phyloP scores from a whole-genome alignment of 2,888 invertebrate species.

The Himalopsyche tibetana region DNA sequence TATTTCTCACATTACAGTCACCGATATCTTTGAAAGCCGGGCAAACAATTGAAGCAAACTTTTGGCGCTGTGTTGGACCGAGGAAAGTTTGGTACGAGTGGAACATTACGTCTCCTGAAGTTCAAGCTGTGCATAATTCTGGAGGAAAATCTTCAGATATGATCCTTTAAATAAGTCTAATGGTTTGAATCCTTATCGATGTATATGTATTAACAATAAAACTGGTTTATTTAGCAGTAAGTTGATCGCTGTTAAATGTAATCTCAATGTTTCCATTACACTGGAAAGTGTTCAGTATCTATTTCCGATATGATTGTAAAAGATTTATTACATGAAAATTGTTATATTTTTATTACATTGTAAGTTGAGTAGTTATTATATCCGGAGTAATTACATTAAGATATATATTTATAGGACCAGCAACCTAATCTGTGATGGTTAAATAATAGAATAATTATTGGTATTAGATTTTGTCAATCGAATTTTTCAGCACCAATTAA shows the following conservation, averaged over 20 bases:
- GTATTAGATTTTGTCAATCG: too few species aligned
- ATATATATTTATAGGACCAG: slow-evolving; percentile 9
- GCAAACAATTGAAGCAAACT: slow-evolving; percentile 85
- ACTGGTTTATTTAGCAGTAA: not conserved
- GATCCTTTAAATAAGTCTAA: slow-evolving; percentile 54
- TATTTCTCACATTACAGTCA: slow-evolving; percentile 74
- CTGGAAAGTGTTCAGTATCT: too few species aligned
- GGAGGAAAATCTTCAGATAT: slow-evolving; percentile 62
- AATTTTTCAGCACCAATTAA: too few species aligned
- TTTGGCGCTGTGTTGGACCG: slow-evolving; percentile 89
- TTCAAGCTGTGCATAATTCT: slow-evolving; percentile 60
- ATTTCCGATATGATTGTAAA: too few species aligned
- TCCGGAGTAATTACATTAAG: not conserved
- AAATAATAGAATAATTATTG: not conserved
- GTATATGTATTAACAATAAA: not conserved
- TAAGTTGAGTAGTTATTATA: not conserved
- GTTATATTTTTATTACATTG: not conserved
- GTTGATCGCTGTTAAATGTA: too few species aligned
- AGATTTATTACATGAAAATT: too few species aligned
- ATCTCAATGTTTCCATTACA: too few species aligned
- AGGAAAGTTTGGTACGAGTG: slow-evolving; percentile 98
- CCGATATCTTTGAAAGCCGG: slow-evolving; percentile 85
- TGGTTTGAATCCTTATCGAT: not conserved
- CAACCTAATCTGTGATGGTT: slow-evolving; percentile 34
- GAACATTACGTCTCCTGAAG: slow-evolving; percentile 74